Evolutionary conservation across 2,888 invertebrate species (phyloP).

Genomic region (Nyleta sp.): DNA sequence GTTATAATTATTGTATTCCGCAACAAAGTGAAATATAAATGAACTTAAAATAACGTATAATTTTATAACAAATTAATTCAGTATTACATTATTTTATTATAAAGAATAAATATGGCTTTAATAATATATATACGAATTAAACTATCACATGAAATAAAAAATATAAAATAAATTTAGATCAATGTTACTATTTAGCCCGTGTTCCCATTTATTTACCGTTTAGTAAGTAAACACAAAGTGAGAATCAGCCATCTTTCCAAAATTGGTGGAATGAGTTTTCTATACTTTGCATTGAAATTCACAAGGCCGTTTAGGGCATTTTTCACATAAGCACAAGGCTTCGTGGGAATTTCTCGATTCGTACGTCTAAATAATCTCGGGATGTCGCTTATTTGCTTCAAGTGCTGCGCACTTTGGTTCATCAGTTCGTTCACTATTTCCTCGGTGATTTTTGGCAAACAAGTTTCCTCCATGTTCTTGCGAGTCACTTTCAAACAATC

Average conservation of each 20-base stretch:
- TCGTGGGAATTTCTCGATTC: constrained; percentile 92
- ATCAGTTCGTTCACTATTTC: constrained; percentile 81
- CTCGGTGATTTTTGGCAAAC: constrained; percentile 78
- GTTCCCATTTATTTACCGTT: constrained; percentile 82
- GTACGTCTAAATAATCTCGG: constrained; percentile 96
- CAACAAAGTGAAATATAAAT: too few relatives aligned
- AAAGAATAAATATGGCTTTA: too few relatives aligned
- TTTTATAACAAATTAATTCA: too few relatives aligned
- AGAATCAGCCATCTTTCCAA: constrained; percentile 81
- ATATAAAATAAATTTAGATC: constrained; percentile 1
- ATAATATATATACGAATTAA: constrained; percentile 9
- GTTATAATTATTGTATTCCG: too few relatives aligned
- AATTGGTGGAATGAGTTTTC: constrained; percentile 79
- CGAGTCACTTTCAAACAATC: constrained; percentile 70
- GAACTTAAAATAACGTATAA: too few relatives aligned
- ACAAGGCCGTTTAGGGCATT: constrained; percentile 85
- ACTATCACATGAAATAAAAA: neutral
- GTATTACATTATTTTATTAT: neutral
- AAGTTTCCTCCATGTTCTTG: constrained; percentile 67
- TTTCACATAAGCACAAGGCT: constrained; percentile 91
- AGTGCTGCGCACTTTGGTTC: constrained; percentile 84
- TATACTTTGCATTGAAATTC: constrained; percentile 84
- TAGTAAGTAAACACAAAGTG: constrained; percentile 82
- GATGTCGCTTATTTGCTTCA: constrained; percentile 95
- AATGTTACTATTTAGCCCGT: too few relatives aligned